These are phyloP conservation scores for Alauda arvensis DNA, from an alignment of 2,797 vertebrate genomes.

Conservation along the genomic window DNA sequence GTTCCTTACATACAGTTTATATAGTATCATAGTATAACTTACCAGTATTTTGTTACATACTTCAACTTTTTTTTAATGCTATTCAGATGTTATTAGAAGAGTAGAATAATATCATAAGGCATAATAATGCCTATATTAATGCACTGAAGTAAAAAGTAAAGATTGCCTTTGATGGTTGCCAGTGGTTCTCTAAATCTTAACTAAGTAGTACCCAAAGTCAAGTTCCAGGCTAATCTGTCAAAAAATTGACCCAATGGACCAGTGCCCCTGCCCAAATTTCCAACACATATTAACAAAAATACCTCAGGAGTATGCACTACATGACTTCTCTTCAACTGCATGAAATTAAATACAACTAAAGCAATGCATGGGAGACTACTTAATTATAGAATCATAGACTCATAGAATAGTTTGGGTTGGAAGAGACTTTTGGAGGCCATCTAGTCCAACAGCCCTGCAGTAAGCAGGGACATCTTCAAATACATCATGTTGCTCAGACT, in stretches of 20 bases:
- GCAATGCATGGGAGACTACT: rapidly evolving
- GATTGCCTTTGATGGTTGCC: not conserved
- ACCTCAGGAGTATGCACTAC: rapidly evolving
- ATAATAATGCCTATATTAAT: not conserved
- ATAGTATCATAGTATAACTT: not conserved
- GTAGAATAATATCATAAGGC: not conserved
- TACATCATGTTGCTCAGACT: not conserved
- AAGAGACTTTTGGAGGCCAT: not conserved
- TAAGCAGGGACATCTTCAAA: not conserved
- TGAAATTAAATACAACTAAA: not conserved
- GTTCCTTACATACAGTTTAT: not conserved
- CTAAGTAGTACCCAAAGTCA: not conserved
- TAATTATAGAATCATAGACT: not conserved
- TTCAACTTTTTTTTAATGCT: not conserved
- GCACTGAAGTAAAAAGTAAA: not conserved
- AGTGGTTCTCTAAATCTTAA: not conserved
- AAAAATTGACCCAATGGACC: not conserved
- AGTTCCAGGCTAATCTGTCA: not conserved
- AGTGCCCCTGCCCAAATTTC: not conserved
- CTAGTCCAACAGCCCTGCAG: not conserved
- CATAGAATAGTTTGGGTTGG: not conserved
- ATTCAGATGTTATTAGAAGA: not conserved
- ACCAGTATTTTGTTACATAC: rapidly evolving
- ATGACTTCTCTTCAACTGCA: not conserved
- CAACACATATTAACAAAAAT: not conserved